Conservation (phyloP, 2,888 invertebrate species). For the Sminthurides aquaticus region DNA sequence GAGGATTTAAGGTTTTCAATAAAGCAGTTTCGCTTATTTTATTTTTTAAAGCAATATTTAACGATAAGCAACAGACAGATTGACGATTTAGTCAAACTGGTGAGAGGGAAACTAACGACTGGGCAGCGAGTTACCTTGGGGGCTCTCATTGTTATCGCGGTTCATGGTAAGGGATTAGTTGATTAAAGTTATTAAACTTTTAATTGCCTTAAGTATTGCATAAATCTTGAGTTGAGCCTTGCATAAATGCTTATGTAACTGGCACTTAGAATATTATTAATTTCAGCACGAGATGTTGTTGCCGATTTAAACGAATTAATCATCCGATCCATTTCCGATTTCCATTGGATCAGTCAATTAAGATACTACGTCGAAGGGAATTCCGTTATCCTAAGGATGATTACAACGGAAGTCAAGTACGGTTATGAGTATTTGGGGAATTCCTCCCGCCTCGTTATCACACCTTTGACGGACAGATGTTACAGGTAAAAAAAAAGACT, state of each 20-base stretch:
- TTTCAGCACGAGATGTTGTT: constrained; percentile 70
- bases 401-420: constrained; percentile 63
- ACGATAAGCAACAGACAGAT: constrained; percentile 56
- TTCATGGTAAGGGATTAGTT: constrained; percentile 57
- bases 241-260: background rate
- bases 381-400: constrained; percentile 53
- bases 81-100: constrained; percentile 71
- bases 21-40: background rate
- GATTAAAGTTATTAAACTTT: constrained; percentile 7
- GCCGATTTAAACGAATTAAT: constrained; percentile 59
- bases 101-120: constrained; percentile 67
- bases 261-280: background rate
- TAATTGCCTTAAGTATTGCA: background rate
- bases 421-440: constrained; percentile 94
- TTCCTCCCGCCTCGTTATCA: constrained; percentile 76
- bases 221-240: constrained; percentile 13
- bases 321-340: constrained; percentile 59
- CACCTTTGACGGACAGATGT: constrained; percentile 87
- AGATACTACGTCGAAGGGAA: constrained; percentile 45
- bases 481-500: constrained; percentile 56
- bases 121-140: constrained; percentile 77
- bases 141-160: constrained; percentile 81
- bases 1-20: no score
- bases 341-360: constrained; percentile 86
- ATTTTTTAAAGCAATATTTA: constrained; percentile 19